A percentile compares a stretch with the other conserved stretches of the same genome.
Conservation (phyloP, 2,113 vertebrate species). For the Triplophysa siluroides region DNA sequence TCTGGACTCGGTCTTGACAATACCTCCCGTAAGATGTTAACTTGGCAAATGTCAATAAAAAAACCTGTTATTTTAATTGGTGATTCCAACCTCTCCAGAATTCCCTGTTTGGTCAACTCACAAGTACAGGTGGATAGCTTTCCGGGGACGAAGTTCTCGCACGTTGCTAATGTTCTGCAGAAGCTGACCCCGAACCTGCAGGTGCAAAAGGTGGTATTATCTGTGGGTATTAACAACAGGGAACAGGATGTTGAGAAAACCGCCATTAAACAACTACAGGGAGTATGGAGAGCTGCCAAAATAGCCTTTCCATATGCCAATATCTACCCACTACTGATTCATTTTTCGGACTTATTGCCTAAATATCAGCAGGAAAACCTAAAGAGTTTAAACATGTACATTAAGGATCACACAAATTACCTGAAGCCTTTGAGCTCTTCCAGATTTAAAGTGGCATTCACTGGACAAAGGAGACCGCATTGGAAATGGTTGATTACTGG, state of each 20-base stretch:
- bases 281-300: not conserved
- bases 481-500: too few species aligned
- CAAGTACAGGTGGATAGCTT: constrained; percentile 11
- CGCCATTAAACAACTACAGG: not conserved
- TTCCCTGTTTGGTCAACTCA: not conserved
- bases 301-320: not conserved
- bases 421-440: not conserved
- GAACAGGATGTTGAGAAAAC: not conserved
- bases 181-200: not conserved
- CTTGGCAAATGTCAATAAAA: not conserved
- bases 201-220: too few species aligned
- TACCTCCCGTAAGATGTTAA: too few species aligned
- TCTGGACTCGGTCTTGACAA: too few species aligned
- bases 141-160: not conserved
- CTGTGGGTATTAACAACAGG: too few species aligned
- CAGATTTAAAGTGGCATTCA: constrained; percentile 11
- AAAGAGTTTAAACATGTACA: not conserved
- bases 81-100: not conserved
- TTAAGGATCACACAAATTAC: not conserved
- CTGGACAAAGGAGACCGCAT: constrained; percentile 3
- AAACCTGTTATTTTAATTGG: not conserved
- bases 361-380: not conserved
- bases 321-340: not conserved
- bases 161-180: not conserved
- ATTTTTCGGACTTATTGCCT: not conserved